phyloP scores from a whole-genome alignment of 2,113 vertebrate species.

The Crotalus tigris region DNA sequence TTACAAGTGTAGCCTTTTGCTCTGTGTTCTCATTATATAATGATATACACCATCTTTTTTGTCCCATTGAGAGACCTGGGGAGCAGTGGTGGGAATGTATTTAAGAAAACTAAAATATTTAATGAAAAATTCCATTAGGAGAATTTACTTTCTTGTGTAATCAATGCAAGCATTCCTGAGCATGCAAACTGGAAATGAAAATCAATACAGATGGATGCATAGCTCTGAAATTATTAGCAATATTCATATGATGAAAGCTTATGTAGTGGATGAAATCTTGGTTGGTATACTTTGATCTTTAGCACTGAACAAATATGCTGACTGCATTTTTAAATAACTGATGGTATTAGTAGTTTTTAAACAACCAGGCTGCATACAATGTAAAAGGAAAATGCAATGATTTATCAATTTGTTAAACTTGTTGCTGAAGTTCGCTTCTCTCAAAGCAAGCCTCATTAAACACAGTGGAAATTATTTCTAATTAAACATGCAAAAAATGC shows the following conservation, averaged over 20 bases:
- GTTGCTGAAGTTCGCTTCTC: neutral
- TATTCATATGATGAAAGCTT: neutral
- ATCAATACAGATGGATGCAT: neutral
- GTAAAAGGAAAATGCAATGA: neutral
- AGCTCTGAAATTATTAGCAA: slow-evolving; percentile 12
- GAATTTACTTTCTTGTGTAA: slow-evolving; percentile 39
- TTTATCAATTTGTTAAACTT: neutral
- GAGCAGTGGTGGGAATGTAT: slow-evolving; percentile 7
- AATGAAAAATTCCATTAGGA: slow-evolving; percentile 24
- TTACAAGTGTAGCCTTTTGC: neutral
- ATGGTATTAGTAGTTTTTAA: neutral
- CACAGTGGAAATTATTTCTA: neutral
- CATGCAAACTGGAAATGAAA: neutral
- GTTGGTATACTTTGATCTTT: neutral
- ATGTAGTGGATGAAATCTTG: neutral
- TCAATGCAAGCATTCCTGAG: slow-evolving; percentile 19
- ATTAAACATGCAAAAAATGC: neutral
- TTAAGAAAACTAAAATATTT: slow-evolving; percentile 36
- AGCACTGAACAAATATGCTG: neutral
- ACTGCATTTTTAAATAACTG: neutral
- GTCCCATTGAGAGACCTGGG: slow-evolving; percentile 29
- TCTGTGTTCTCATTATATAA: slow-evolving; percentile 13
- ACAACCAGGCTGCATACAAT: neutral
- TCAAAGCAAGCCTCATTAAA: neutral
- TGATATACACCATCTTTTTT: slow-evolving; percentile 42